Base-by-base conservation (phyloP, 1,140 invertebrate species). In the Drosophila elegans region DNA sequence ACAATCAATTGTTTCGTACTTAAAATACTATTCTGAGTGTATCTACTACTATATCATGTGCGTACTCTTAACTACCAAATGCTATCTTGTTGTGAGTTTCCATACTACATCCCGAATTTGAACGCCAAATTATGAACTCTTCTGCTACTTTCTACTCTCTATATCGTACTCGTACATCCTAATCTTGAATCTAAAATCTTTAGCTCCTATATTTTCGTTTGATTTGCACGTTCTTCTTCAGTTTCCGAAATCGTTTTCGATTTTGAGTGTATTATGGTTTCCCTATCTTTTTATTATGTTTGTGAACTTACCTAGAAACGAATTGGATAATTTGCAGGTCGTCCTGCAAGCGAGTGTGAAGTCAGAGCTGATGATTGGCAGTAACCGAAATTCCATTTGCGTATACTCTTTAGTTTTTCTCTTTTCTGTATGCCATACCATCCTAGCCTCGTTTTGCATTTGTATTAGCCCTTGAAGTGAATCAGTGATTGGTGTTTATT, bases 401-500 rank as follows among this genome's bases (percentile, higher is more conserved):
- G 63, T 67, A 59, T 51, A 41, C 52, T 69, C 53, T 74, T 79
- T 45, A 56, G 48, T 69, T 80, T 62, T 68, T 62, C 59, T 82
- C 54, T 32, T 75, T 86, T 76, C 49, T 78, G 82, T 88, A 79
- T 86, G 84, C 64, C 79, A 86, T 66, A 56, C 85, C 74, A 82
- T 79, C 59, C 81, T 75, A 67, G 68, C 79, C 64, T 75, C 61
- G 66, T 79, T 82, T 89, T 88, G 79, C 79, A 76, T 76, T 83
- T 83, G 55, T 82, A 89, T 89, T 88, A 88, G 83, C 76, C 84
- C 75, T 89, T 88, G 80, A 83, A 88, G 80, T 76, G 73, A 84
- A 83, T 77, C 84, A 83, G 84, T 88, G 80, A 89, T 88, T 88
- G 83, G 83, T 88, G 83, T 89, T 88, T 83, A 89, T 89, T 88